phyloP scores from a whole-genome alignment of 2,113 vertebrate species.

The Tylochromis polylepis region DNA sequence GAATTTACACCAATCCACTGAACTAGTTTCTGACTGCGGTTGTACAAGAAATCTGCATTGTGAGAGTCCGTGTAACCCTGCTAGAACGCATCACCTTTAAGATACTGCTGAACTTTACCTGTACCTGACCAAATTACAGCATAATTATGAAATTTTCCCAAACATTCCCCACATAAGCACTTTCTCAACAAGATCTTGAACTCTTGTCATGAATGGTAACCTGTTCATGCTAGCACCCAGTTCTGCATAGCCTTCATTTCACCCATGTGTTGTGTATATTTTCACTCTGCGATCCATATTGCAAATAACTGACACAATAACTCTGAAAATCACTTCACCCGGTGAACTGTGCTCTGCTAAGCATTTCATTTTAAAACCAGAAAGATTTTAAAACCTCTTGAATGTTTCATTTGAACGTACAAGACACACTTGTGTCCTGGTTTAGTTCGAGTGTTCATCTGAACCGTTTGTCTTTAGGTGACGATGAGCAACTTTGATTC shows the following conservation, averaged over 20 bases:
- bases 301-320: not conserved
- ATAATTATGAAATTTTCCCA: not conserved
- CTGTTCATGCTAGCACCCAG: not conserved
- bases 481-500: constrained; percentile 12
- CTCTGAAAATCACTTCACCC: not conserved
- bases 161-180: not conserved
- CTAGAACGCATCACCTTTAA: not conserved
- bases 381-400: not conserved
- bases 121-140: not conserved
- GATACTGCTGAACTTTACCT: not conserved
- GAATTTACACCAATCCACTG: not conserved
- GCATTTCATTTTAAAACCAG: not conserved
- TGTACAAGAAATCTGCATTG: not conserved
- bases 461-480: constrained; percentile 20
- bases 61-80: not conserved
- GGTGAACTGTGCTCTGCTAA: not conserved
- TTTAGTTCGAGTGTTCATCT: not conserved
- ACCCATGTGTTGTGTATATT: not conserved
- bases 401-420: not conserved
- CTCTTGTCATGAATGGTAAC: not conserved
- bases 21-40: not conserved
- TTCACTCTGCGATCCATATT: not conserved
- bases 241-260: not conserved
- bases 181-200: not conserved
- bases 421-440: not conserved